Base-by-base conservation (phyloP, 2,113 vertebrate genomes). In the Spea multiplicata region DNA sequence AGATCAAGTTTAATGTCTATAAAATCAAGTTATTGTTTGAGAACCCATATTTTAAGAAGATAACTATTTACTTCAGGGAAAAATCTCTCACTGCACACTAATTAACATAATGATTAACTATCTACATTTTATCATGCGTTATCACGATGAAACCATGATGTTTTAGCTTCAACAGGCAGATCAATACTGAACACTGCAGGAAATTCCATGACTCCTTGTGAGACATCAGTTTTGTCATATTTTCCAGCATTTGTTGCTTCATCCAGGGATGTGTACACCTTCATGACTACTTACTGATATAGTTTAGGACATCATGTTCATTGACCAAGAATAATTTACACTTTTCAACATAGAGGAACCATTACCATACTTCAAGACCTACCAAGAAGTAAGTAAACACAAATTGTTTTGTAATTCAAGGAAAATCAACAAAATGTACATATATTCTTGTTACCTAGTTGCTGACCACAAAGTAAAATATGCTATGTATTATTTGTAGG, bases 91-190 rank as follows among this genome's bases (percentile, higher is more conserved):
- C 3, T 52, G 64, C 16, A 55, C 46, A 44, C 47, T 44, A 49
- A 69, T 49, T 48, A 44, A 62, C 17, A 16, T 66, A 78, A 71
- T 71, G 47, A 78, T 71, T 78, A 78, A 78, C 76, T 69, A 52
- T 62, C 16, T 9, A 3, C 6, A 45, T 71, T 45, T 62, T 78
- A 71, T 67, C n/a, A 67, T 67, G 16, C 62, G 5, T 44, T 30
- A 65, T 65, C 16, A 65, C 52, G 48, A 57, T 8, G 5, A 9
- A 59, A 61, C 66, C 4, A 6, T 64, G n/a, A 30, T 64, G 3
- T 64, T 46, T 8, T 13, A 67, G 8, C 44, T 10, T 46, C 0
- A 10, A 67, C 44, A 70, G 75, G 50, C 16, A 64, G 49, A 78
- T 78, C 67, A 65, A 78, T 78, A 78, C n/a, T n/a, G 7, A 48